A percentile compares a stretch with the other conserved stretches of the same genome.
Evolutionary conservation across 2,113 vertebrate genomes (phyloP).

Genomic region (Hassar affinis): DNA sequence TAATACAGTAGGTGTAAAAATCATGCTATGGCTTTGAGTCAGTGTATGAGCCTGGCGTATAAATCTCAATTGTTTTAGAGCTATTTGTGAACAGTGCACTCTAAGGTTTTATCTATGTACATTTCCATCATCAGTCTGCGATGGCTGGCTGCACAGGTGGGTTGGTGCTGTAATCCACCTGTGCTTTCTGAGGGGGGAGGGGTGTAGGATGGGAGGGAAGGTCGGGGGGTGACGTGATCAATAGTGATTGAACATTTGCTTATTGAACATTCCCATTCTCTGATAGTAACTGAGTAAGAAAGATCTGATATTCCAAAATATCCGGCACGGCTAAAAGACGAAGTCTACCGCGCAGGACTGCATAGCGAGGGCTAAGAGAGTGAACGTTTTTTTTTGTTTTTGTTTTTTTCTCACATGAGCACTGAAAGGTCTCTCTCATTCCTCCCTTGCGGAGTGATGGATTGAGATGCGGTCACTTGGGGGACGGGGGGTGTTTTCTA

Average conservation of each 20-base stretch:
- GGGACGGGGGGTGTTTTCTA: constrained; percentile 30
- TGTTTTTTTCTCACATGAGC: neutral
- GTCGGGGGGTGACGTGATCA: too few relatives aligned
- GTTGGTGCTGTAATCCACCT: too few relatives aligned
- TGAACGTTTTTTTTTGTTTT: neutral
- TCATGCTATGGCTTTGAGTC: neutral
- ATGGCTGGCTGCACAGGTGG: too few relatives aligned
- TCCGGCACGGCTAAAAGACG: neutral
- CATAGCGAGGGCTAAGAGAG: neutral
- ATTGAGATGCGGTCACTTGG: constrained; percentile 19
- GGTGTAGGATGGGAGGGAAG: too few relatives aligned
- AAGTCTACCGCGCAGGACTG: neutral
- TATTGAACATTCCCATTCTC: neutral
- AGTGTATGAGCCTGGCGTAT: neutral
- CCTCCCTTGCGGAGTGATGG: constrained; percentile 17
- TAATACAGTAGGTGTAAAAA: too few relatives aligned
- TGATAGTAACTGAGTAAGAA: too few relatives aligned
- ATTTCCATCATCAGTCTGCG: too few relatives aligned
- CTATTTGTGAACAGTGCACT: neutral
- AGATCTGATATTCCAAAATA: neutral
- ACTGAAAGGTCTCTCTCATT: constrained; percentile 23
- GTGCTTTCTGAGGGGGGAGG: too few relatives aligned
- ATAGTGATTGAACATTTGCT: neutral
- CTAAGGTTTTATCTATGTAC: too few relatives aligned
- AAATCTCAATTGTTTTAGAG: too few relatives aligned